Conservation (phyloP, 2,888 invertebrate genomes). For the Idaea biselata region DNA sequence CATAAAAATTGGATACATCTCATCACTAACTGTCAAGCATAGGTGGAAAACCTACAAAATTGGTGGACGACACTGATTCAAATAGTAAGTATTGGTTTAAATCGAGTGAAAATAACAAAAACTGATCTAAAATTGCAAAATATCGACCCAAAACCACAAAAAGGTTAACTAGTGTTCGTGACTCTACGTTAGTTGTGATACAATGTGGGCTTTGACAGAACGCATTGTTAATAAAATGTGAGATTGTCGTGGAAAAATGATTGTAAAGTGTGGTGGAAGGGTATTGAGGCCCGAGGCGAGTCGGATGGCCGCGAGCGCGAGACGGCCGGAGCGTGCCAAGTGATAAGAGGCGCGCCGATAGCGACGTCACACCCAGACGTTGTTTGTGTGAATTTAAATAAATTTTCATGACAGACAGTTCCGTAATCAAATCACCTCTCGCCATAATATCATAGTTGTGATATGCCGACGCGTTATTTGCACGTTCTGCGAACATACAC, state of each 20-base stretch:
- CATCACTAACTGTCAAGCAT: slow-evolving; percentile 69
- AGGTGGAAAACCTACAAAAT: slow-evolving; percentile 70
- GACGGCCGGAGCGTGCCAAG: slow-evolving; percentile 79
- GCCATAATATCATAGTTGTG: slow-evolving; percentile 66
- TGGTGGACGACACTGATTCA: slow-evolving; percentile 75
- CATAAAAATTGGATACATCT: slow-evolving; percentile 59
- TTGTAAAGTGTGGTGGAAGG: slow-evolving; percentile 47
- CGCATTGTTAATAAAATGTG: slow-evolving; percentile 40
- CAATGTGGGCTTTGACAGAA: slow-evolving; percentile 3
- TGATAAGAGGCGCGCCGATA: slow-evolving; percentile 80
- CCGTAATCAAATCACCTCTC: slow-evolving; percentile 79
- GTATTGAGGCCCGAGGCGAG: slow-evolving; percentile 62
- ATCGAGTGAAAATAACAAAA: not conserved
- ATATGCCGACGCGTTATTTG: slow-evolving; percentile 63
- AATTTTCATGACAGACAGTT: slow-evolving; percentile 81
- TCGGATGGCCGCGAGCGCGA: slow-evolving; percentile 63
- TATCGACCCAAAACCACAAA: slow-evolving; percentile 7
- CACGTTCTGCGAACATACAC: slow-evolving; percentile 38
- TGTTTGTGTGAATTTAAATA: slow-evolving; percentile 81
- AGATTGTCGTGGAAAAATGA: slow-evolving; percentile 54
- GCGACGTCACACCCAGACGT: slow-evolving; percentile 80
- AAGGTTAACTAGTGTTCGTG: slow-evolving; percentile 6
- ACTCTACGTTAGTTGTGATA: not conserved
- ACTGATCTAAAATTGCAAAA: slow-evolving; percentile 8
- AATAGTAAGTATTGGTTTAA: slow-evolving; percentile 68